These are phyloP conservation scores for Drosophila recens DNA, from an alignment of 2,888 invertebrate species.

Conservation along the genomic window DNA sequence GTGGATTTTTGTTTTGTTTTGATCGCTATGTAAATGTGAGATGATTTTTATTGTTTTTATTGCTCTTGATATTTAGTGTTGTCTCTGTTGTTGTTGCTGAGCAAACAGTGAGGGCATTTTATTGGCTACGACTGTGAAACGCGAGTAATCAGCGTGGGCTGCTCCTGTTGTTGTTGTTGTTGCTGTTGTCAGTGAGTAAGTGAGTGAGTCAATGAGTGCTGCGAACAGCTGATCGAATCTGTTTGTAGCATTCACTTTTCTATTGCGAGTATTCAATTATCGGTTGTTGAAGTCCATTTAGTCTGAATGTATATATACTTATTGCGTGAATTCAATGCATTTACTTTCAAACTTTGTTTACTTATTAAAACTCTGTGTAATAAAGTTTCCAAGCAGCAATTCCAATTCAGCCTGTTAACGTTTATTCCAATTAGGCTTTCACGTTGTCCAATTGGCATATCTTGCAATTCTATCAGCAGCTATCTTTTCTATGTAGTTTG, in stretches of 20 bases:
- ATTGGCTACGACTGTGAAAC: slow-evolving; percentile 36
- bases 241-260: neutral
- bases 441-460: slow-evolving; percentile 8
- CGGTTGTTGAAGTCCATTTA: too few relatives aligned
- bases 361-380: too few relatives aligned
- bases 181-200: slow-evolving; percentile 9
- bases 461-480: neutral
- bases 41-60: slow-evolving; percentile 68
- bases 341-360: too few relatives aligned
- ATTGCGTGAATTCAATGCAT: too few relatives aligned
- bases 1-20: slow-evolving; percentile 56
- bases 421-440: slow-evolving; percentile 4
- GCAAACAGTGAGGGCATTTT: slow-evolving; percentile 27
- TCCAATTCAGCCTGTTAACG: neutral
- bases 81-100: slow-evolving; percentile 5
- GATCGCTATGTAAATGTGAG: slow-evolving; percentile 75
- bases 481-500: slow-evolving; percentile 5
- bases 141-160: slow-evolving; percentile 39
- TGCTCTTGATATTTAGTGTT: slow-evolving; percentile 50
- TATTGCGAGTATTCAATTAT: too few relatives aligned
- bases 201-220: slow-evolving; percentile 1
- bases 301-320: too few relatives aligned
- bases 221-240: slow-evolving; percentile 17
- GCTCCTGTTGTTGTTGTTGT: slow-evolving; percentile 4
- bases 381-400: neutral